Evolutionary conservation across 2,113 vertebrate genomes (phyloP).

Genomic region (Elgaria multicarinata): DNA sequence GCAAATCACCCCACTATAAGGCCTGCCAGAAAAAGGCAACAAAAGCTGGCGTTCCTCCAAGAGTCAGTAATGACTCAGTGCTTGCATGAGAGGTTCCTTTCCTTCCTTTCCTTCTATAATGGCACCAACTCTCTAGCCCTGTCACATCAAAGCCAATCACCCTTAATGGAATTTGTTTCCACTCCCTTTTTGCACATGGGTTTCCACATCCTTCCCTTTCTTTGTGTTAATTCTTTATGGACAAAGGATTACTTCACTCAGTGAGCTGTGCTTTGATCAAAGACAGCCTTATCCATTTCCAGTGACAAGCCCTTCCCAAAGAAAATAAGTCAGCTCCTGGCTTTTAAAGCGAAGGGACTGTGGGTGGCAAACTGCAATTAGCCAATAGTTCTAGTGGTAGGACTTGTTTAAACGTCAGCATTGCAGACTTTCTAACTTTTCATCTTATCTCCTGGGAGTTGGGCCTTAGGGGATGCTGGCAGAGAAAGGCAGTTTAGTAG

Average conservation of each 20-base stretch:
- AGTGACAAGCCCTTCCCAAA: not conserved
- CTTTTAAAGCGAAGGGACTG: not conserved
- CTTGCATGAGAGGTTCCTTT: too few relatives aligned
- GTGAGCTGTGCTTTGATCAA: constrained; percentile 33
- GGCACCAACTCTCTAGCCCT: not conserved
- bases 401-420: not conserved
- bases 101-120: too few relatives aligned
- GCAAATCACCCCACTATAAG: too few relatives aligned
- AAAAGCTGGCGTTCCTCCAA: too few relatives aligned
- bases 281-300: constrained; percentile 14
- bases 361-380: not conserved
- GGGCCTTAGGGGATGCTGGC: not conserved
- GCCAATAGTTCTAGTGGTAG: not conserved
- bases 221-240: not conserved
- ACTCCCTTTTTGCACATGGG: fast-evolving
- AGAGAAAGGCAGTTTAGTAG: not conserved
- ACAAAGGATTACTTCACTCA: constrained; percentile 24
- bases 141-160: not conserved
- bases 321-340: constrained; percentile 26
- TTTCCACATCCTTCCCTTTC: not conserved
- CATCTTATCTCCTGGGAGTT: not conserved
- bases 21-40: too few relatives aligned
- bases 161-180: not conserved
- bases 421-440: not conserved
- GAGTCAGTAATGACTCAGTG: too few relatives aligned